Evolutionary conservation across 2,888 invertebrate genomes (phyloP).

Genomic region (Cheilosia impressa): DNA sequence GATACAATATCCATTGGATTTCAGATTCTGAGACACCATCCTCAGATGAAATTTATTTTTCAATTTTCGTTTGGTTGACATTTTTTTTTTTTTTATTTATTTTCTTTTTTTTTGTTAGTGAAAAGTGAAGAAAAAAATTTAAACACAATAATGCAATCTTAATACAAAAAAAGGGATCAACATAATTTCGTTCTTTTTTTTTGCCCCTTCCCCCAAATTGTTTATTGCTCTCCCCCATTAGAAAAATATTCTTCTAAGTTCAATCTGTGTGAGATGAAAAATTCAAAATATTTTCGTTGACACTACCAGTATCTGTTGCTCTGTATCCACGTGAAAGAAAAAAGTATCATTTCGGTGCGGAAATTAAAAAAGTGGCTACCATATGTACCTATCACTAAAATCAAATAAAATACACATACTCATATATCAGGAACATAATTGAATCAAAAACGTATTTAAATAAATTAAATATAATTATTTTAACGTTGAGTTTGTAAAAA

Average conservation of each 20-base stretch:
- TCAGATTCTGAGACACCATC: conserved; percentile 20
- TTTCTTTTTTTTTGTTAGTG: neutral
- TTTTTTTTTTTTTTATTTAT: conserved; percentile 33
- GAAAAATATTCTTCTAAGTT: neutral
- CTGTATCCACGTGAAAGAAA: neutral
- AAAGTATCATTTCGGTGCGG: conserved; percentile 22
- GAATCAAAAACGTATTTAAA: conserved; percentile 2
- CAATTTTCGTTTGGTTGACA: conserved; percentile 43
- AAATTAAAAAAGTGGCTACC: conserved; percentile 59
- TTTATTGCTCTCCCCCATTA: conserved; percentile 10
- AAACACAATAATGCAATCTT: neutral
- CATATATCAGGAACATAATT: conserved; percentile 35
- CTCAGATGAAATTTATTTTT: conserved; percentile 55
- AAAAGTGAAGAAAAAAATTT: neutral
- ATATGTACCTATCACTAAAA: conserved; percentile 58
- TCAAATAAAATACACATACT: neutral
- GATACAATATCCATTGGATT: conserved; percentile 31
- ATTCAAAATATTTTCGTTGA: conserved; percentile 21
- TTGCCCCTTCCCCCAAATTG: conserved; percentile 1
- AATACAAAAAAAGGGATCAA: neutral
- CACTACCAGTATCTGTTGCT: conserved; percentile 57
- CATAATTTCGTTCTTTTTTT: neutral
- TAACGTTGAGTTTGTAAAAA: conserved; percentile 61
- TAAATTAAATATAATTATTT: conserved; percentile 18
- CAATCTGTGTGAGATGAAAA: conserved; percentile 11